A percentile compares a stretch with the other conserved stretches of the same genome.
Evolutionary conservation across 2,888 invertebrate genomes (phyloP).

Genomic region (Heliconius erato): DNA sequence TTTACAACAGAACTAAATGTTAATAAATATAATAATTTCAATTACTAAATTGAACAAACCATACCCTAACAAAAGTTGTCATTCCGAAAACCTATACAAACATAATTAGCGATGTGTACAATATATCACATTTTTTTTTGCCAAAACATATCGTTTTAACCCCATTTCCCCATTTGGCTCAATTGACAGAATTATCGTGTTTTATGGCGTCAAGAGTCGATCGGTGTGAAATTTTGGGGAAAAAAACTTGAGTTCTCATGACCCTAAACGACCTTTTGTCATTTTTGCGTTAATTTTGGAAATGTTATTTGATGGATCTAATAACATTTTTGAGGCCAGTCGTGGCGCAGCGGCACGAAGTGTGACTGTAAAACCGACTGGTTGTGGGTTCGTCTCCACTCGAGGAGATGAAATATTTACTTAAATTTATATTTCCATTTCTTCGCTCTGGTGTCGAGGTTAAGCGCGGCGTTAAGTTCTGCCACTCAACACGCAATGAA

Average conservation of each 20-base stretch:
- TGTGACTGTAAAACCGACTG: too few species aligned
- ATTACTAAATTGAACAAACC: constrained; percentile 43
- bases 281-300: constrained; percentile 20
- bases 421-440: too few species aligned
- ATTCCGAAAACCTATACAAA: constrained; percentile 76
- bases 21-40: constrained; percentile 9
- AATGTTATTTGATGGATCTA: not conserved
- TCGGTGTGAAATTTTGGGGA: constrained; percentile 73
- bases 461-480: too few species aligned
- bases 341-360: too few species aligned
- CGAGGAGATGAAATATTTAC: too few species aligned
- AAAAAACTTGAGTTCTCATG: constrained; percentile 66
- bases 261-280: constrained; percentile 62
- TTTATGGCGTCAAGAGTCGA: constrained; percentile 76
- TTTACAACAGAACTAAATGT: not conserved
- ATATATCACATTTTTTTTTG: constrained; percentile 78
- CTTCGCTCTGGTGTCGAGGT: too few species aligned
- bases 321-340: not conserved
- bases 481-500: too few species aligned
- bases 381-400: too few species aligned
- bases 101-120: constrained; percentile 81
- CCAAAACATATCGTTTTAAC: constrained; percentile 83
- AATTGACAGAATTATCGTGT: constrained; percentile 74
- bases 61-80: constrained; percentile 60
- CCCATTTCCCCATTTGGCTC: constrained; percentile 72